Percentiles rank a stretch among this genome's conserved stretches.
These are phyloP conservation scores for Hyles euphorbiae DNA, from an alignment of 1,140 invertebrate genomes.

Conservation along the genomic window DNA sequence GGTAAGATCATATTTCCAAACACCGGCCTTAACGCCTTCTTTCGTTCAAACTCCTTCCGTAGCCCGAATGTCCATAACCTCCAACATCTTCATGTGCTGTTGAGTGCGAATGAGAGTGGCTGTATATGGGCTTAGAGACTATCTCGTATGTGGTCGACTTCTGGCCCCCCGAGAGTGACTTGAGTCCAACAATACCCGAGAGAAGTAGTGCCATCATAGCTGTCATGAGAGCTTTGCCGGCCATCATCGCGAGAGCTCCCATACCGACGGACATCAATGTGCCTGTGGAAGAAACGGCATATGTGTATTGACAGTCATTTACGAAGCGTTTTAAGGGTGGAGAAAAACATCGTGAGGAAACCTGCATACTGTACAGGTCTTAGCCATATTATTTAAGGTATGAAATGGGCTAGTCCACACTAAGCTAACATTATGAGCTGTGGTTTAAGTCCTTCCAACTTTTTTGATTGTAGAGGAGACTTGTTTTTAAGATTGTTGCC, in stretches of 20 bases:
- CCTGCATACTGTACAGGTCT: too few relatives aligned
- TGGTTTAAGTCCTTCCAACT: too few relatives aligned
- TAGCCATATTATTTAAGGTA: too few relatives aligned
- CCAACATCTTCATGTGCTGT: slow-evolving; percentile 81
- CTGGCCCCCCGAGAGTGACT: slow-evolving; percentile 80
- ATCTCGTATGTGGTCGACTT: slow-evolving; percentile 90
- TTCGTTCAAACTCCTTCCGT: slow-evolving; percentile 68
- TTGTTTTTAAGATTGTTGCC: too few relatives aligned
- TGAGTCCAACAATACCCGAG: slow-evolving; percentile 85
- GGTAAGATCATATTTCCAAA: not conserved
- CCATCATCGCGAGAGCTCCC: slow-evolving; percentile 84
- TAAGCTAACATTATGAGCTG: too few relatives aligned
- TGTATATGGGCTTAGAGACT: slow-evolving; percentile 86
- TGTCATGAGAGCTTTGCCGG: slow-evolving; percentile 90
- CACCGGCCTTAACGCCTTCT: slow-evolving; percentile 35
- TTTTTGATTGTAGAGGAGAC: too few relatives aligned
- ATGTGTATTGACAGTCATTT: not conserved
- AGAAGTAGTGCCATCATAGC: slow-evolving; percentile 86
- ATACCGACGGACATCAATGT: slow-evolving; percentile 85
- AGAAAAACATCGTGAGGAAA: too few relatives aligned
- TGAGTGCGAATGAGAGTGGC: slow-evolving; percentile 83
- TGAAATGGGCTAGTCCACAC: too few relatives aligned
- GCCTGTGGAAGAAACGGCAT: slow-evolving; percentile 59
- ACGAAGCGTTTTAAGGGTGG: too few relatives aligned
- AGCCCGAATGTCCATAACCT: slow-evolving; percentile 78